phyloP scores from a whole-genome alignment of 2,797 vertebrate species.

The Furcifer pardalis region DNA sequence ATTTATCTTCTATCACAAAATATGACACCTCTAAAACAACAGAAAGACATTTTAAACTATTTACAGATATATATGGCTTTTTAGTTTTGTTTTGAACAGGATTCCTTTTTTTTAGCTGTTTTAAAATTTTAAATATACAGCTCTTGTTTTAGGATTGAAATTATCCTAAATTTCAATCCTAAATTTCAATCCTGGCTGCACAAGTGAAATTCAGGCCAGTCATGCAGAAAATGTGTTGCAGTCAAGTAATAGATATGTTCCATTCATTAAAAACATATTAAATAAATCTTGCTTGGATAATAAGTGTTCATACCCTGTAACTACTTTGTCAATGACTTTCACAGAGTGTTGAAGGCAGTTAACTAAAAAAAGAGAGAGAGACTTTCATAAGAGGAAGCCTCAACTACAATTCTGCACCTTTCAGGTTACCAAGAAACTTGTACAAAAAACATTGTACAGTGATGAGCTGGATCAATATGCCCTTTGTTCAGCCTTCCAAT shows the following conservation, averaged over 20 bases:
- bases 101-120: too few species aligned
- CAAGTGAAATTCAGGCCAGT: conserved; percentile 62
- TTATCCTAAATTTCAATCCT: too few species aligned
- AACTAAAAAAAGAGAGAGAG: conserved; percentile 26
- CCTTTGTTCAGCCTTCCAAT: not conserved
- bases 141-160: conserved; percentile 57
- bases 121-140: not conserved
- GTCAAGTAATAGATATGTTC: conserved; percentile 50
- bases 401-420: not conserved
- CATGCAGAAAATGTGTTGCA: conserved; percentile 54
- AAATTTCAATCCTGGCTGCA: too few species aligned
- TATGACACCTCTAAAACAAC: not conserved
- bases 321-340: not conserved
- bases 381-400: not conserved
- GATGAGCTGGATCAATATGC: not conserved
- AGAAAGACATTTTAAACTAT: not conserved
- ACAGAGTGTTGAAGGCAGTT: conserved; percentile 33
- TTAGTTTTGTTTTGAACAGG: conserved; percentile 18
- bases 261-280: conserved; percentile 50
- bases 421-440: conserved; percentile 11
- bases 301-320: not conserved
- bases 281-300: conserved; percentile 40
- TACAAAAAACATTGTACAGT: conserved; percentile 18
- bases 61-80: not conserved
- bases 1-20: not conserved